Conservation (phyloP, 2,113 vertebrate species). For the Archilochus colubris region DNA sequence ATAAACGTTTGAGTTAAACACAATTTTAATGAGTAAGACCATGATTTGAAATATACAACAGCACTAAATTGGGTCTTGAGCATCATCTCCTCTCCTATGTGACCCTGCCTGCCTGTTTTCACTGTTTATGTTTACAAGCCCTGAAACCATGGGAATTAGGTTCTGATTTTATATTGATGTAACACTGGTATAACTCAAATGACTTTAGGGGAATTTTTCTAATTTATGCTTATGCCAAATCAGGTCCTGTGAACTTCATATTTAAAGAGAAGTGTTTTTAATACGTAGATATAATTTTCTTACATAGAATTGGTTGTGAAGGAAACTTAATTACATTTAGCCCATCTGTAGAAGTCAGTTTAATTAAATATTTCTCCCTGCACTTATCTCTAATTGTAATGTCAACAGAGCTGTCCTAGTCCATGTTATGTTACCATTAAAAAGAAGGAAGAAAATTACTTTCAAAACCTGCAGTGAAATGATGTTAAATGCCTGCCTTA, state of each 20-base stretch:
- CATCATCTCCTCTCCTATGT: neutral
- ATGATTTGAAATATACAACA: neutral
- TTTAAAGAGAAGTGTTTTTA: constrained; percentile 6
- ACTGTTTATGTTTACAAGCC: neutral
- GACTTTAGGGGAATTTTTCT: neutral
- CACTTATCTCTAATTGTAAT: constrained; percentile 64
- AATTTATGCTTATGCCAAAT: neutral
- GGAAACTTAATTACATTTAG: constrained; percentile 57
- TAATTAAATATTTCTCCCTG: constrained; percentile 61
- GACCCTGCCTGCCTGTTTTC: neutral
- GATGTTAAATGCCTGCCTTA: constrained; percentile 59
- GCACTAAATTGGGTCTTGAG: neutral
- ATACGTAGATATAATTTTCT: constrained; percentile 39
- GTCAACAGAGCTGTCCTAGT: constrained; percentile 59
- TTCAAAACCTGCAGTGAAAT: constrained; percentile 58
- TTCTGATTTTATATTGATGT: neutral
- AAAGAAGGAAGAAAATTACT: constrained; percentile 63
- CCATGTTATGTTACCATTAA: constrained; percentile 44
- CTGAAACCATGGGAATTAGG: neutral
- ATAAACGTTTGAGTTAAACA: neutral
- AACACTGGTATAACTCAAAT: neutral
- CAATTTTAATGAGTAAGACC: neutral
- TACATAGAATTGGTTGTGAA: constrained; percentile 25
- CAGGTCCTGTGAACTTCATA: neutral
- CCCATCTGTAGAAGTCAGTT: constrained; percentile 40